Base-by-base conservation (phyloP, 2,797 vertebrate genomes). In the Gallinago solitaria region DNA sequence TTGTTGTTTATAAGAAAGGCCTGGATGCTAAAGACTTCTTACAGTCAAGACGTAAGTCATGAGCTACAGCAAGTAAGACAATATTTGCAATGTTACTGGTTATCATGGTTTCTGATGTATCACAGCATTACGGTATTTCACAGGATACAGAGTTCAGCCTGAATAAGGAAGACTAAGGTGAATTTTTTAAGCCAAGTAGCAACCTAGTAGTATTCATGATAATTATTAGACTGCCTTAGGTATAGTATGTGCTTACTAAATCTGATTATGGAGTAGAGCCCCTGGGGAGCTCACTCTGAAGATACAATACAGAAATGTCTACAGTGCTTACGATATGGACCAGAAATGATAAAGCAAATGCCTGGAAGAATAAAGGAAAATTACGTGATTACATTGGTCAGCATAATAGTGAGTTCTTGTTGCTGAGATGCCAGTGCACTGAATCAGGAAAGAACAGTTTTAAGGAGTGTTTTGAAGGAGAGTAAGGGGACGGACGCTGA, bases 71-170 rank as follows among this genome's bases (percentile, higher is more conserved):
- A 71, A 43, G 4, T n/a, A 39, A 51, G 16, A 24, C 19, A 19
- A 0, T 47, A 20, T 50, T 69, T 82, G 4, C 19, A 18, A 21
- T 33, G 8, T 57, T 69, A 11, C 12, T 69, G 51, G 4, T 51
- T 67, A 4, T n/a, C 6, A 0, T 11, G 7, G 9, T 8, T 74
- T 80, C 11, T 71, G 30, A 16, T 41, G 1, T 23, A 9, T 63
- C 43, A 13, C 18, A 30, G 6, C 19, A 24, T 60, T n/a, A 21
- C 0, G 1, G 2, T 16, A 2, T 64, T 68, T 87, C 2, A 3
- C 12, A 17, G 35, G 64, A 37, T n/a, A 11, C 2, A 17, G 23
- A 24, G 8, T 45, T 95, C 41, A 39, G 20, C 5, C 33, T 53
- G 39, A 25, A 27, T 30, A 11, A 75, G 19, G 50, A 61, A 69